Evolutionary conservation across 64 coral and sea anemone species (phyloP).

Genomic region (Dendronephthya gigantea): DNA sequence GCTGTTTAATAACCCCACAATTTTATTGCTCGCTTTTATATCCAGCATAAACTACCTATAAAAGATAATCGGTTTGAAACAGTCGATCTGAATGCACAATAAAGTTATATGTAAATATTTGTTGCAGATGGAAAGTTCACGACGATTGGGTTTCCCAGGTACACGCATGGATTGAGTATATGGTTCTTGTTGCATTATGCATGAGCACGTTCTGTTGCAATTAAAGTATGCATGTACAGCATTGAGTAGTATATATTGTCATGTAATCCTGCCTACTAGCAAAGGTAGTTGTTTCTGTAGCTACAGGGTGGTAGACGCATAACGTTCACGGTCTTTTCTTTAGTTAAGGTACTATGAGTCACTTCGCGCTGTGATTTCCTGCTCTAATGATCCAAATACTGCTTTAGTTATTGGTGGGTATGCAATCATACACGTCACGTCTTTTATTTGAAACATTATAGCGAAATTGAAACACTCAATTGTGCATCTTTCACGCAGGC

Average conservation of each 20-base stretch:
- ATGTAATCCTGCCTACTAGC: no score
- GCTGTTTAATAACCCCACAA: no score
- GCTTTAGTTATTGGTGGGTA: conserved; percentile 90
- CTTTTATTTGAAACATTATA: no score
- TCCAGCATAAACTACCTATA: no score
- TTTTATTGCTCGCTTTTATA: no score
- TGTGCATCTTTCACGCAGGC: conserved; percentile 29
- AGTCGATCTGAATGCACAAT: not conserved
- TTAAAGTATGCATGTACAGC: no score
- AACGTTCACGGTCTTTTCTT: not conserved
- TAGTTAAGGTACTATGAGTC: conserved; percentile 81
- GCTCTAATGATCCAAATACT: conserved; percentile 90
- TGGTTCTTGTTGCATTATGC: no score
- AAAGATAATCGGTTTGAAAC: not conserved
- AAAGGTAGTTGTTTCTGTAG: not conserved
- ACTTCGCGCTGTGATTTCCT: conserved; percentile 84
- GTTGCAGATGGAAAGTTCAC: conserved; percentile 82
- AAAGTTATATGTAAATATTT: not conserved
- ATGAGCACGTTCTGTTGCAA: no score
- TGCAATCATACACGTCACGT: not conserved
- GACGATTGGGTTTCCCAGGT: conserved; percentile 83
- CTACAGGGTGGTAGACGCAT: no score
- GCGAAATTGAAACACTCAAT: not conserved
- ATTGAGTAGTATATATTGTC: no score
- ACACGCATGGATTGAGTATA: no score